Base-by-base conservation (phyloP, 2,797 vertebrate species). In the Tokudaia muenninki region DNA sequence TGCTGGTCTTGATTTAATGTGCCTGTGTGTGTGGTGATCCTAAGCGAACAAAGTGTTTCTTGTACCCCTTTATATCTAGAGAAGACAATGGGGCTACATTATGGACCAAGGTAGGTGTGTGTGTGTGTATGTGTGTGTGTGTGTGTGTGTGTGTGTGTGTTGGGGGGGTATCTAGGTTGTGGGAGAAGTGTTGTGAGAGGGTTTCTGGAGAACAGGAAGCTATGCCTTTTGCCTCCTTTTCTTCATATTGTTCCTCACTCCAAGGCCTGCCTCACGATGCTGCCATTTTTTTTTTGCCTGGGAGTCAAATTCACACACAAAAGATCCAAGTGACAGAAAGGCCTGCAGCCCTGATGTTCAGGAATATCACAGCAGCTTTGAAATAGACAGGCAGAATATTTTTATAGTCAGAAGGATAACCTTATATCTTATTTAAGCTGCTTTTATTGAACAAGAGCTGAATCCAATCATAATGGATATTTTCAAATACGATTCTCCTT, bases 401-500 rank as follows among this genome's bases (percentile, higher is more conserved):
- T 87, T 52, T 72, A 19, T 77, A 88, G 59, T 34, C 79, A 89
- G n/a, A 93, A 31, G n/a, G 55, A 93, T 14, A 72, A 12, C 9
- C 0, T 65, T 47, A 50, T 88, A 3, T 78, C 63, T 84, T 82
- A 59, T 55, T 80, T 72, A 94, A 92, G 29, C 41, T 37, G n/a
- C 24, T 80, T 78, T 75, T 84, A 82, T 59, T 87, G 44, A 87
- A 75, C 72, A 78, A 57, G 67, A 89, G 61, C 70, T 67, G 87
- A 92, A 91, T 59, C 34, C 59, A 83, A 83, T 95, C 47, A 50
- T 74, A 80, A 87, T 19, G 63, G 57, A n/a, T 87, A 87, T 95
- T 91, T 78, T 75, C 26, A 41, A 83, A 44, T 34, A 78, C 8
- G 47, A 26, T 88, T 63, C 41, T 79, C 65, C 63, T 94, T 50